These are phyloP conservation scores for Cheumatopsyche charites DNA, from an alignment of 1,140 invertebrate genomes.

Conservation along the genomic window DNA sequence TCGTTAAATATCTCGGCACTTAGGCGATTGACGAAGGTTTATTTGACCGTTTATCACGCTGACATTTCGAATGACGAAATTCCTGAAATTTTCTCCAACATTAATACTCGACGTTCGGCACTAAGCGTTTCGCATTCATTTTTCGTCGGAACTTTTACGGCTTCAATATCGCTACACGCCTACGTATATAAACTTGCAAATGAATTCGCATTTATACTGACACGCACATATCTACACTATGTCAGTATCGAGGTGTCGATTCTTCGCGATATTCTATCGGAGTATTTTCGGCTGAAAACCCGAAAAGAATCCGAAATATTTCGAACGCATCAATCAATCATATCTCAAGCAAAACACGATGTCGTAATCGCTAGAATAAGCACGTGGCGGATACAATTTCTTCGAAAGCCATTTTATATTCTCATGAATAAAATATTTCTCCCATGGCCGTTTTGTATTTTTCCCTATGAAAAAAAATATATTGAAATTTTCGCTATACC, in stretches of 20 bases:
- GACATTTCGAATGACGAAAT: no score
- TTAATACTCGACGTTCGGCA: no score
- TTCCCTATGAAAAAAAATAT: no score
- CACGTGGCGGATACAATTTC: constrained; percentile 9
- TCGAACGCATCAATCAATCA: constrained; percentile 23
- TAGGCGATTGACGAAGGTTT: constrained; percentile 2
- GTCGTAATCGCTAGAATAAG: constrained; percentile 8
- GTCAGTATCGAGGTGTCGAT: neutral
- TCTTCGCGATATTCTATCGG: neutral
- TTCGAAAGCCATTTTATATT: neutral
- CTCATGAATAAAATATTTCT: constrained; percentile 8
- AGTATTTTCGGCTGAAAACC: neutral
- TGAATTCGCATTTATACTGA: neutral
- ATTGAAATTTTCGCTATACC: no score
- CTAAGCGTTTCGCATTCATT: no score
- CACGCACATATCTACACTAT: neutral
- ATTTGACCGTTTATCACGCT: no score
- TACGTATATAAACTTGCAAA: neutral
- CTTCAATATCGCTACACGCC: neutral
- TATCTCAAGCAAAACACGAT: neutral
- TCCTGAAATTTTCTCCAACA: no score
- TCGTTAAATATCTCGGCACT: neutral
- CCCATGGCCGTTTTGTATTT: no score
- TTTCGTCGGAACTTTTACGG: no score
- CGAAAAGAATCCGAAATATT: constrained; percentile 5